Evolutionary conservation across 2,797 vertebrate species (phyloP).

Genomic region (Loriculus beryllinus): DNA sequence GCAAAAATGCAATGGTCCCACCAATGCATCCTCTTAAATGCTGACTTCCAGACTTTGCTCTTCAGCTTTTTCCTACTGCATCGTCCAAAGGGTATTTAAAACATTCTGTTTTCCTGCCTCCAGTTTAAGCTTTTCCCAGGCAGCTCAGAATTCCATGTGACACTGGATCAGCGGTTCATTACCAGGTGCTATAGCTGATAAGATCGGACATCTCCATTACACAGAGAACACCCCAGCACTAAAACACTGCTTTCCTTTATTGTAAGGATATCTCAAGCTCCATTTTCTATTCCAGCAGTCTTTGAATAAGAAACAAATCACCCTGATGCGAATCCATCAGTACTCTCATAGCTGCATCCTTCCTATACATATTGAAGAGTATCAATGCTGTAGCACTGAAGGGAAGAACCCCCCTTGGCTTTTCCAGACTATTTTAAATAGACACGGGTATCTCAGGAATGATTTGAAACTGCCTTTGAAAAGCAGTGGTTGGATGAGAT

Average conservation of each 20-base stretch:
- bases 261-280: not conserved
- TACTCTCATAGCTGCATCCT: accelerated
- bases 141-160: not conserved
- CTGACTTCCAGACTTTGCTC: not conserved
- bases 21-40: not conserved
- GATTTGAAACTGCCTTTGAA: not conserved
- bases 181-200: not conserved
- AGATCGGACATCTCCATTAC: slow-evolving; percentile 35
- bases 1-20: not conserved
- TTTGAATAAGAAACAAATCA: not conserved
- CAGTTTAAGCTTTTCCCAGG: not conserved
- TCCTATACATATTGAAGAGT: not conserved
- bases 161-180: not conserved
- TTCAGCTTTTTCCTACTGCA: not conserved
- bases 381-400: not conserved
- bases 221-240: not conserved
- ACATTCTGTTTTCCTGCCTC: not conserved
- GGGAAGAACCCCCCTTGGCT: not conserved
- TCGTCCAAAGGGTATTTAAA: not conserved
- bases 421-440: not conserved
- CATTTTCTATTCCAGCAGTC: not conserved
- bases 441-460: not conserved
- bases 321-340: not conserved
- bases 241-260: not conserved
- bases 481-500: not conserved